These are phyloP conservation scores for Capreolus pygargus DNA, from an alignment of 2,113 vertebrate genomes.

Conservation along the genomic window DNA sequence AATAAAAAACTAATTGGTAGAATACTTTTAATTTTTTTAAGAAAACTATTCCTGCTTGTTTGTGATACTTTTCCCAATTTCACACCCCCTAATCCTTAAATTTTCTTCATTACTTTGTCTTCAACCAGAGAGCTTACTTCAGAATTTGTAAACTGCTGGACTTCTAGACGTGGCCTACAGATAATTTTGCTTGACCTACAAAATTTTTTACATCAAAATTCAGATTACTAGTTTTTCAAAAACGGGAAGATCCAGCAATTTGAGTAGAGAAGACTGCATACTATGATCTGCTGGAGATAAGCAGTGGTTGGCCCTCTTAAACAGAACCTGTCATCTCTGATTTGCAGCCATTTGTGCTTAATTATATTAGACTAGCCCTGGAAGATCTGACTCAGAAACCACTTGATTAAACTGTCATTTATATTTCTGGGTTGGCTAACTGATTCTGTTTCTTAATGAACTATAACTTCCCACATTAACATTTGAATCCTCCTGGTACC, in stretches of 20 bases:
- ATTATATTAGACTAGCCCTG: not conserved
- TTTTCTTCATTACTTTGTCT: not conserved
- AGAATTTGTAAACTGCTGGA: not conserved
- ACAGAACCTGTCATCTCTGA: not conserved
- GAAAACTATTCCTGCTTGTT: not conserved
- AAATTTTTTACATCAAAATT: not conserved
- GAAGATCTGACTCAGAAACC: not conserved
- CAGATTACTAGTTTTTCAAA: not conserved
- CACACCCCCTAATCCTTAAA: not conserved
- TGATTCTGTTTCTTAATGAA: not conserved
- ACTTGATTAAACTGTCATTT: not conserved
- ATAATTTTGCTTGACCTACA: not conserved
- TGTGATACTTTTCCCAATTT: not conserved
- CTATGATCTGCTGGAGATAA: not conserved
- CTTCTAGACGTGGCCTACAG: not conserved
- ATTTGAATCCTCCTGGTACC: not conserved
- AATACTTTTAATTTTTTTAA: not conserved
- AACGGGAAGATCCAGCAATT: not conserved
- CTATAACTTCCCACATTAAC: not conserved
- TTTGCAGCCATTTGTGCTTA: not conserved
- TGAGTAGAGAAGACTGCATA: not conserved
- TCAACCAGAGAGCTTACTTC: slow-evolving; percentile 1
- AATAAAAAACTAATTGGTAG: not conserved
- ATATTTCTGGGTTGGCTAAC: not conserved
- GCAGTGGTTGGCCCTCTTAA: not conserved